Evolutionary conservation across 2,888 invertebrate species (phyloP).

Genomic region (Timandra comae): DNA sequence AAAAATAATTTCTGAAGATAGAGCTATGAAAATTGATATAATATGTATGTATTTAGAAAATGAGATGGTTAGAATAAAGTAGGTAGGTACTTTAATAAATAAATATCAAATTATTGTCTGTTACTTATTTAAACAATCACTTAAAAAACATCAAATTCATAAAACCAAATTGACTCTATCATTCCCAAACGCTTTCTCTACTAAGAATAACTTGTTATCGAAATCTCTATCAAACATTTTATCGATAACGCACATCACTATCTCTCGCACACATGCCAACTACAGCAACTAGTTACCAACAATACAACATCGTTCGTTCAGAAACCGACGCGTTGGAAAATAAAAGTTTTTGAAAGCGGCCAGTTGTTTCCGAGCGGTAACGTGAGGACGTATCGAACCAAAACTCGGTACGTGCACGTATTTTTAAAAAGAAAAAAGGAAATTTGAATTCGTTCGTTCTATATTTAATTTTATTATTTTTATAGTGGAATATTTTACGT

Average conservation of each 20-base stretch:
- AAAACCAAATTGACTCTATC: too few species aligned
- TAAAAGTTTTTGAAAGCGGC: constrained; percentile 44
- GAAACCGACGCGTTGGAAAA: constrained; percentile 51
- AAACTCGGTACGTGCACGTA: constrained; percentile 48
- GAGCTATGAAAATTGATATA: too few species aligned
- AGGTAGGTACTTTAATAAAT: too few species aligned
- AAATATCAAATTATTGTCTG: too few species aligned
- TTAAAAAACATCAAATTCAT: too few species aligned
- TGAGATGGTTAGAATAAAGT: too few species aligned
- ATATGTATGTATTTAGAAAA: too few species aligned
- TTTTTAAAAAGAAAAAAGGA: constrained; percentile 27
- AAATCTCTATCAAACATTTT: constrained; percentile 1
- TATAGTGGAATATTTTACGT: constrained; percentile 12
- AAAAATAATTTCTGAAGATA: too few species aligned
- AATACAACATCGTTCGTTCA: constrained; percentile 31
- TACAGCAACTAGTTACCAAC: constrained; percentile 21
- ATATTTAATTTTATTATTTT: constrained; percentile 8
- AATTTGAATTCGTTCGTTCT: constrained; percentile 24
- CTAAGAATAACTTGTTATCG: too few species aligned
- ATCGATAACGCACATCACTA: constrained; percentile 16
- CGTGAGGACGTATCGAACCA: constrained; percentile 40
- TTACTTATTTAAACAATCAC: too few species aligned
- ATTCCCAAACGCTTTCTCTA: too few species aligned
- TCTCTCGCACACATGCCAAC: constrained; percentile 26
- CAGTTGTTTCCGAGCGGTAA: constrained; percentile 48